phyloP scores from a whole-genome alignment of 2,888 invertebrate species.

The Parnassius orleans region DNA sequence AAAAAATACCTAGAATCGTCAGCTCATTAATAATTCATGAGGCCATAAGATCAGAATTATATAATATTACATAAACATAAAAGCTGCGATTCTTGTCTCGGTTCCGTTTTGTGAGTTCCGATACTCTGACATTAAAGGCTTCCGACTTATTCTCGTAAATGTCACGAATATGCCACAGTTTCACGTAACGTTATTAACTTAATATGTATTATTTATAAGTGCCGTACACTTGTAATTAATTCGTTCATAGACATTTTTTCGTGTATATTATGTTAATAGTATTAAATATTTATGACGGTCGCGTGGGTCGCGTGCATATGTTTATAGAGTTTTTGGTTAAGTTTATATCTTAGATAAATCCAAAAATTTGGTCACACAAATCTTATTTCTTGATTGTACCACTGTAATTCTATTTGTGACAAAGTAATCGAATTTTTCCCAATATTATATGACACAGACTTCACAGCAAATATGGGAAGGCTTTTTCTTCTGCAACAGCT shows the following conservation, averaged over 20 bases:
- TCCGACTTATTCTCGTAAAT: slow-evolving; percentile 1
- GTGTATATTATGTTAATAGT: not conserved
- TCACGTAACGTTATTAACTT: not conserved
- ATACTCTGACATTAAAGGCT: not conserved
- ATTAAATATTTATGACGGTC: too few species aligned
- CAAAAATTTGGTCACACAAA: too few species aligned
- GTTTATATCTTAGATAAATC: too few species aligned
- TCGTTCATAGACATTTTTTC: not conserved
- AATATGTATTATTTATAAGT: not conserved
- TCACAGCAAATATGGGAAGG: too few species aligned
- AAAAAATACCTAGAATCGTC: not conserved
- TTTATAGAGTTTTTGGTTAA: too few species aligned
- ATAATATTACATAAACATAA: not conserved
- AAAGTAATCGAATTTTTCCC: too few species aligned
- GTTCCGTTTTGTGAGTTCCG: not conserved
- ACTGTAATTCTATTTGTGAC: too few species aligned
- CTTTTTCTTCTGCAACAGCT: too few species aligned
- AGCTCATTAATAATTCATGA: not conserved
- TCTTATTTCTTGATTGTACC: too few species aligned
- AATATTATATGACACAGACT: too few species aligned
- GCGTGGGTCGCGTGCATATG: too few species aligned
- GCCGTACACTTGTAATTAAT: too few species aligned
- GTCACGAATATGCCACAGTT: slow-evolving; percentile 1
- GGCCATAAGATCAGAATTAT: not conserved
- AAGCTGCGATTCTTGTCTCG: not conserved